These are phyloP conservation scores for Scaptomyza cyrtandrae DNA, from an alignment of 2,888 invertebrate genomes.

Conservation along the genomic window DNA sequence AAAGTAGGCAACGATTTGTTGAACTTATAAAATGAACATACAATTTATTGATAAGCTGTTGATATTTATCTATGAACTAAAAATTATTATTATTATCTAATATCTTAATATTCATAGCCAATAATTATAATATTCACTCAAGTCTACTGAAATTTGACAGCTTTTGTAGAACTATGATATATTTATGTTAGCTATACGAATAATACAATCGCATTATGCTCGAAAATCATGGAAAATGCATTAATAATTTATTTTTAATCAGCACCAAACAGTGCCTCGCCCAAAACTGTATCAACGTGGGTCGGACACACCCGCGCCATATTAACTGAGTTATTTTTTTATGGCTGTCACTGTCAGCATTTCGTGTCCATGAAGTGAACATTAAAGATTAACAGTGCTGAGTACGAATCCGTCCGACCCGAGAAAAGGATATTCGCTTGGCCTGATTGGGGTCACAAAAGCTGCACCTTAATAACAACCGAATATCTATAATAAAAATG, in stretches of 20 bases:
- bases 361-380: conserved; percentile 41
- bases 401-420: too few species aligned
- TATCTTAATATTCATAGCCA: too few species aligned
- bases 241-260: conserved; percentile 74
- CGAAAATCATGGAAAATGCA: conserved; percentile 46
- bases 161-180: conserved; percentile 11
- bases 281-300: conserved; percentile 20
- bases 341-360: conserved; percentile 65
- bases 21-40: neutral
- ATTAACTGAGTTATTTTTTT: conserved; percentile 61
- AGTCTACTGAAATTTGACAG: neutral
- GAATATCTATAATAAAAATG: conserved; percentile 68
- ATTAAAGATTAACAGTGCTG: conserved; percentile 69
- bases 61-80: too few species aligned
- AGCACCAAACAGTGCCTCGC: conserved; percentile 41
- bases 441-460: conserved; percentile 29
- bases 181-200: conserved; percentile 1
- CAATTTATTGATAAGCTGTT: too few species aligned
- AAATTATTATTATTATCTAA: too few species aligned
- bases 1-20: conserved; percentile 12
- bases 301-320: conserved; percentile 15
- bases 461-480: conserved; percentile 61
- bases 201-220: conserved; percentile 5
- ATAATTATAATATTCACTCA: too few species aligned
- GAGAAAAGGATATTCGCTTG: conserved; percentile 8